Base-by-base conservation (phyloP, 2,113 vertebrate species). In the Pseudopodoces humilis region DNA sequence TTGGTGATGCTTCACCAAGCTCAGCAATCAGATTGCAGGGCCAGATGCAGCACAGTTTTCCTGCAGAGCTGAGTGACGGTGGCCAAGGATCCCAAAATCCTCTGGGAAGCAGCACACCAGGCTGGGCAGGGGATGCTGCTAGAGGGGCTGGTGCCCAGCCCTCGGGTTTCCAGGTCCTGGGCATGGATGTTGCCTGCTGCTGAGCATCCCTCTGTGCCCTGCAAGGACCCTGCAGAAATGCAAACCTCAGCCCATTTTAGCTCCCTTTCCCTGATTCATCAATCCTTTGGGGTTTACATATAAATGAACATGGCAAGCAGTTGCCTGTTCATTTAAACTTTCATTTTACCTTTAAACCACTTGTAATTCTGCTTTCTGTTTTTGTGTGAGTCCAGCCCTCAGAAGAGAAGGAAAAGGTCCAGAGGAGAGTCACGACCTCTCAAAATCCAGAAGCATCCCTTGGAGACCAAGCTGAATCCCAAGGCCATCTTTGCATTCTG, bases 21-120 rank as follows among this genome's bases (percentile, higher is more conserved):
- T 44, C 20, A 0, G 52, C 1, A 43, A 9, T 92, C 93, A 68
- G 85, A 88, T 46, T 91, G 90, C 39, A 50, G 43, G 75, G 85
- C 64, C 93, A 96, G 93, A 74, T 95, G 95, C 85, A 88, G 76
- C 88, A 19, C n/a, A 9, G 94, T 30, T 90, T 68, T 63, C 94
- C 92, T 28, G 49, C 60, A 44, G 93, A 68, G 79, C 72, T 43
- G 4, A 60, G 79, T 2, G 2, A 3, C 6, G 44, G 44, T 56
- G 79, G 82, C 92, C 94, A 90, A 95, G n/a, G 71, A 83, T 18
- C 82, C 64, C 0, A 0, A 85, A 72, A 93, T 60, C 75, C 18
- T 0, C 82, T 58, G 78, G 58, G 79, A 59, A 91, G 81, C 52
- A 23, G 21, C 2, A 0, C 24, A 76, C 37, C 78, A 62, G 94